phyloP scores from a whole-genome alignment of 2,797 vertebrate genomes.

The Sebastes hubbsi region DNA sequence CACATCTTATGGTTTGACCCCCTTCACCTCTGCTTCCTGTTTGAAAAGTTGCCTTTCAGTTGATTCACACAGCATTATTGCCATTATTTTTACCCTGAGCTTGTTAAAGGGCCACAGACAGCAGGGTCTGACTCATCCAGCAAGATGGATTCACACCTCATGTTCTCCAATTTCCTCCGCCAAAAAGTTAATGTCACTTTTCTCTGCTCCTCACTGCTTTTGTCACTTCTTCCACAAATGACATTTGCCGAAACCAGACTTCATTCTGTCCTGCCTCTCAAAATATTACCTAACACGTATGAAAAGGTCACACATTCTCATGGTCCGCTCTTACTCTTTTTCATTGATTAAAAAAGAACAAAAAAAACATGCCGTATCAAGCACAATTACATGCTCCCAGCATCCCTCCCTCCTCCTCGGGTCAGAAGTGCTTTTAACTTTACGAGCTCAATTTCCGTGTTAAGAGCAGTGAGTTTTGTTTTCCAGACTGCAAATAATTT shows the following conservation, averaged over 20 bases:
- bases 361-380: background rate
- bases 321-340: background rate
- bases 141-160: slow-evolving; percentile 45
- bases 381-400: background rate
- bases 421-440: slow-evolving; percentile 15
- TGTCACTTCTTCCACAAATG: slow-evolving; percentile 18
- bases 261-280: slow-evolving; percentile 7
- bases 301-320: slow-evolving; percentile 48
- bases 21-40: slow-evolving; percentile 33
- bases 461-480: slow-evolving; percentile 1
- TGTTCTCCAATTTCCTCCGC: slow-evolving; percentile 17
- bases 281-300: slow-evolving; percentile 10
- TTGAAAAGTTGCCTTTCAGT: slow-evolving; percentile 27
- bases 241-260: slow-evolving; percentile 28
- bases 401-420: background rate
- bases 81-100: slow-evolving; percentile 50
- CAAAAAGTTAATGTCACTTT: slow-evolving; percentile 13
- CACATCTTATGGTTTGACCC: slow-evolving; percentile 42
- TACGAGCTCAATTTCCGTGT: slow-evolving; percentile 22
- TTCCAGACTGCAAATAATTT: background rate
- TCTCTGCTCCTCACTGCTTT: background rate
- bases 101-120: slow-evolving; percentile 27
- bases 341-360: slow-evolving; percentile 13
- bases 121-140: slow-evolving; percentile 30
- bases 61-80: slow-evolving; percentile 21